phyloP scores from a whole-genome alignment of 1,140 invertebrate genomes.

The Acyrthosiphon pisum region DNA sequence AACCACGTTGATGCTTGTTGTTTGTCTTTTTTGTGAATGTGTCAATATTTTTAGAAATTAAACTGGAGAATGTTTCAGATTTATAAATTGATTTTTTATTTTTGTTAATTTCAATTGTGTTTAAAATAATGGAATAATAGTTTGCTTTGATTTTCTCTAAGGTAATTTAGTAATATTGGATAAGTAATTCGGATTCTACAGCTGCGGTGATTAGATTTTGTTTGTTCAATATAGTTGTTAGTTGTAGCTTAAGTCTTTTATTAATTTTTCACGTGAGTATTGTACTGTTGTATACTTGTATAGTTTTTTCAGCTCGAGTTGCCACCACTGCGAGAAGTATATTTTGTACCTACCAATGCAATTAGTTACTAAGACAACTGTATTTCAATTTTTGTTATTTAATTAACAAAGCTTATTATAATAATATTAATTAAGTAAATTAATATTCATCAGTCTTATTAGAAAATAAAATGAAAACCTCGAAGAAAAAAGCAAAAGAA shows the following conservation, averaged over 20 bases:
- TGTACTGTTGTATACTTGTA: no score
- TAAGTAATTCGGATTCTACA: not conserved
- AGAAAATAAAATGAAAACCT: not conserved
- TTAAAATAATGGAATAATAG: no score
- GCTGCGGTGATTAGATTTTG: not conserved
- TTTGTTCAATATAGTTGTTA: not conserved
- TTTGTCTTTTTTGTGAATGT: no score
- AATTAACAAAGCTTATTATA: not conserved
- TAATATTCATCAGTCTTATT: not conserved
- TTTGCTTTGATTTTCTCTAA: not conserved
- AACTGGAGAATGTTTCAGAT: no score
- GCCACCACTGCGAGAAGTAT: not conserved
- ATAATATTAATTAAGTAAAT: not conserved
- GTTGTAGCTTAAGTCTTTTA: not conserved
- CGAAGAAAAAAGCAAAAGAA: not conserved
- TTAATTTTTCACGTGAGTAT: not conserved
- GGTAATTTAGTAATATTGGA: no score
- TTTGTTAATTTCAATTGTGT: no score
- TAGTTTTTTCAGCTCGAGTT: not conserved
- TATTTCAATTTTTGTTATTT: not conserved
- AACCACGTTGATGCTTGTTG: no score
- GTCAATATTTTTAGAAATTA: no score
- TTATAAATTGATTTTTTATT: no score
- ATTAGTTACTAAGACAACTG: slow-evolving; percentile 14
- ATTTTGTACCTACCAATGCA: not conserved